Percentiles rank a stretch among this genome's conserved stretches.
Conservation (phyloP, 2,888 invertebrate genomes). For the Anthoptus insignis region DNA sequence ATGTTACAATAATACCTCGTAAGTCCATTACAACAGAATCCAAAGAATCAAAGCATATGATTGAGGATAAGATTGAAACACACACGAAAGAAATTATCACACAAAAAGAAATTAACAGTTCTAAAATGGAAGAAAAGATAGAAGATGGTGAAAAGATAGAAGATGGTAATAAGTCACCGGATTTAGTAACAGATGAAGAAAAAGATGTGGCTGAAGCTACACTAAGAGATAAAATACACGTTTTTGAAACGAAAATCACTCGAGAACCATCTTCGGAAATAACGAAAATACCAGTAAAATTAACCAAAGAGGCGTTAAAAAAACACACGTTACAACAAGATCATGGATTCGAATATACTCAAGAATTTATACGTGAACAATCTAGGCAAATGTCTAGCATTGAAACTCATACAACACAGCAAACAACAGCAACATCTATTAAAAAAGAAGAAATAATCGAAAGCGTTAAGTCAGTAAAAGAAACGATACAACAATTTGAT, state of each 20-base stretch:
- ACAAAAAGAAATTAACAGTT: slow-evolving; percentile 78
- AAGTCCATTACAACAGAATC: slow-evolving; percentile 82
- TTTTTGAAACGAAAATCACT: slow-evolving; percentile 81
- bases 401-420: slow-evolving; percentile 63
- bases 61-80: slow-evolving; percentile 66
- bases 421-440: slow-evolving; percentile 61
- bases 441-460: slow-evolving; percentile 68
- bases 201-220: slow-evolving; percentile 83
- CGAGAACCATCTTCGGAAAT: slow-evolving; percentile 75
- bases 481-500: slow-evolving; percentile 81
- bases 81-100: slow-evolving; percentile 74
- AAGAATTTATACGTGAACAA: slow-evolving; percentile 84
- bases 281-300: slow-evolving; percentile 74
- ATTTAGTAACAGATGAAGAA: slow-evolving; percentile 73
- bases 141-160: slow-evolving; percentile 81
- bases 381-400: slow-evolving; percentile 73
- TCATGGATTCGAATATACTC: slow-evolving; percentile 81
- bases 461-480: slow-evolving; percentile 77
- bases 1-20: slow-evolving; percentile 79
- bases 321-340: slow-evolving; percentile 82
- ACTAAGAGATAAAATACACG: slow-evolving; percentile 76
- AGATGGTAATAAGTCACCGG: slow-evolving; percentile 78
- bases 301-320: slow-evolving; percentile 83
- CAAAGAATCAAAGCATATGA: slow-evolving; percentile 64
- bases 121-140: slow-evolving; percentile 86